Conservation (phyloP, 2,797 vertebrate genomes). For the Hyperoplus lanceolatus region DNA sequence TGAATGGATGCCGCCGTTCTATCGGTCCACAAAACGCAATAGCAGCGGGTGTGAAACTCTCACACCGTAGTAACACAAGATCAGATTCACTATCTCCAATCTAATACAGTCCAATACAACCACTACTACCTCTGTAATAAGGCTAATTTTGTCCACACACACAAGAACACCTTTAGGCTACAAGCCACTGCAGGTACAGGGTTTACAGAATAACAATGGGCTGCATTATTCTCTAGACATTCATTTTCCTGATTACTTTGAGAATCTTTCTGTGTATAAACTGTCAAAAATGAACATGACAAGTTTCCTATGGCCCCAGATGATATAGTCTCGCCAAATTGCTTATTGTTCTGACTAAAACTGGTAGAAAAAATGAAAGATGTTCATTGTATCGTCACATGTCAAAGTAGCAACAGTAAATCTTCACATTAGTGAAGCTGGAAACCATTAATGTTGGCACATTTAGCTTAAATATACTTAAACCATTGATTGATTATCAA, state of each 20-base stretch:
- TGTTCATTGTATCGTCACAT: background rate
- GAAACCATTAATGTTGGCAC: background rate
- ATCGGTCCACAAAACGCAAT: constrained; percentile 3
- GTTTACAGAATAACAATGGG: background rate
- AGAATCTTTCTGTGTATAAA: background rate
- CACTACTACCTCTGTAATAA: constrained; percentile 15
- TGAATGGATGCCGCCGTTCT: background rate
- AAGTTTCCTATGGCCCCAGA: background rate
- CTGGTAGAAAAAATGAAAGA: background rate
- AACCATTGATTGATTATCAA: background rate
- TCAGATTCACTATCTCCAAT: background rate
- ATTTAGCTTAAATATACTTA: background rate
- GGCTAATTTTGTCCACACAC: background rate
- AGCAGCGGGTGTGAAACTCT: constrained; percentile 1
- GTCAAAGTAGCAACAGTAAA: background rate
- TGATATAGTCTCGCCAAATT: background rate
- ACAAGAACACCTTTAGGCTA: background rate
- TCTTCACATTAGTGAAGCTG: background rate
- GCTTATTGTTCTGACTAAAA: too few species aligned
- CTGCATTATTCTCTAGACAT: background rate
- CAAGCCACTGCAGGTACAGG: background rate
- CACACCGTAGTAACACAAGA: background rate
- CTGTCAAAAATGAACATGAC: background rate
- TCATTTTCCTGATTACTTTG: background rate
- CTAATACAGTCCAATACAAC: constrained; percentile 27